Conservation (phyloP, 1,140 invertebrate species). For the Acromyrmex charruanus region DNA sequence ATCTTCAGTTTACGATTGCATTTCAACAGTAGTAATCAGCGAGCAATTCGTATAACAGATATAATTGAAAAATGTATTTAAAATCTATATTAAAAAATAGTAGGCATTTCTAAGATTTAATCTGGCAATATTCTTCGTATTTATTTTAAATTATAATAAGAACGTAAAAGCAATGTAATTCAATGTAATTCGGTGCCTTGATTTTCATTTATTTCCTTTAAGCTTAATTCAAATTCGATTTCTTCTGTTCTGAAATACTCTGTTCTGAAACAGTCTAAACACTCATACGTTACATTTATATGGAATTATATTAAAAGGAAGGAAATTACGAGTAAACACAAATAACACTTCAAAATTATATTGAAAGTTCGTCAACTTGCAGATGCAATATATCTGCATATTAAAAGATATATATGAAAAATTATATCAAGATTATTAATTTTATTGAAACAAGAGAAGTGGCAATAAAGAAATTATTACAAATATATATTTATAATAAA, state of each 20-base stretch:
- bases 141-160: slow-evolving; percentile 2
- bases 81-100: too few relatives aligned
- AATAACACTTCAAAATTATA: not conserved
- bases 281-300: not conserved
- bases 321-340: not conserved
- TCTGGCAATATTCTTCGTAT: not conserved
- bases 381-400: not conserved
- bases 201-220: not conserved
- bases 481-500: too few relatives aligned
- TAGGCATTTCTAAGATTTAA: too few relatives aligned
- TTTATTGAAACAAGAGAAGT: not conserved
- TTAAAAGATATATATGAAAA: not conserved
- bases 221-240: not conserved
- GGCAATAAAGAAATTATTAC: not conserved
- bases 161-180: too few relatives aligned
- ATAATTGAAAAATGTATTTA: too few relatives aligned
- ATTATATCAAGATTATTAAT: not conserved
- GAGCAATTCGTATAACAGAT: too few relatives aligned
- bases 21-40: too few relatives aligned
- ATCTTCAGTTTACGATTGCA: too few relatives aligned
- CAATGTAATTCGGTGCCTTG: too few relatives aligned
- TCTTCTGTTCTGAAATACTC: not conserved
- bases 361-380: not conserved
- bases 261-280: too few relatives aligned
- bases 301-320: not conserved